phyloP scores from a whole-genome alignment of 2,797 vertebrate species.

The Betta splendens region DNA sequence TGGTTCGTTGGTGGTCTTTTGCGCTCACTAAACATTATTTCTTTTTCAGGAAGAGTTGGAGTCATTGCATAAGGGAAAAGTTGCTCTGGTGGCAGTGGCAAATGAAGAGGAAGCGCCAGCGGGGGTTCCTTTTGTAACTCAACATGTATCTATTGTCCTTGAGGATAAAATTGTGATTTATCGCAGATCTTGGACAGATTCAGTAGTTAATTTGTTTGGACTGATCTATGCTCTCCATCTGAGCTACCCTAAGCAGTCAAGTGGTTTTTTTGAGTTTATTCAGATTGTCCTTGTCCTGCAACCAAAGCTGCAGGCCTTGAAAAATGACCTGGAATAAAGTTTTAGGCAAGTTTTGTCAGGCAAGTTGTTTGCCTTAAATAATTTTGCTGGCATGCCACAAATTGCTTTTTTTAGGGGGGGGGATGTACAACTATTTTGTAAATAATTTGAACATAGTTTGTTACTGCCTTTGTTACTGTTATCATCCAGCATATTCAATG shows the following conservation, averaged over 20 bases:
- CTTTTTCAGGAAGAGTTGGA: slow-evolving; percentile 5
- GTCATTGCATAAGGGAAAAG: background rate
- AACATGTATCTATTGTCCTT: slow-evolving; percentile 7
- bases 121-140: slow-evolving; percentile 27
- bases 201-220: slow-evolving; percentile 38
- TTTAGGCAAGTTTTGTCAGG: too few species aligned
- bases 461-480: too few species aligned
- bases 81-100: slow-evolving; percentile 14
- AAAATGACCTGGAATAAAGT: slow-evolving; percentile 27
- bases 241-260: slow-evolving; percentile 28
- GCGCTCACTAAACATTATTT: background rate
- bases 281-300: slow-evolving; percentile 26
- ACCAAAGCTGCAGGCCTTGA: slow-evolving; percentile 17
- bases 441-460: too few species aligned
- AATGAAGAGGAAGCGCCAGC: slow-evolving; percentile 14
- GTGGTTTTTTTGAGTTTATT: slow-evolving; percentile 26
- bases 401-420: too few species aligned
- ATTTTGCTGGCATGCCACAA: too few species aligned
- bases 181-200: slow-evolving; percentile 29
- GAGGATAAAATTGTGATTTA: slow-evolving; percentile 39
- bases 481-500: too few species aligned
- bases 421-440: too few species aligned
- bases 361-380: too few species aligned
- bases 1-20: too few species aligned
- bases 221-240: slow-evolving; percentile 36